phyloP scores from a whole-genome alignment of 2,888 invertebrate genomes.

The Caenorhabditis sinica region DNA sequence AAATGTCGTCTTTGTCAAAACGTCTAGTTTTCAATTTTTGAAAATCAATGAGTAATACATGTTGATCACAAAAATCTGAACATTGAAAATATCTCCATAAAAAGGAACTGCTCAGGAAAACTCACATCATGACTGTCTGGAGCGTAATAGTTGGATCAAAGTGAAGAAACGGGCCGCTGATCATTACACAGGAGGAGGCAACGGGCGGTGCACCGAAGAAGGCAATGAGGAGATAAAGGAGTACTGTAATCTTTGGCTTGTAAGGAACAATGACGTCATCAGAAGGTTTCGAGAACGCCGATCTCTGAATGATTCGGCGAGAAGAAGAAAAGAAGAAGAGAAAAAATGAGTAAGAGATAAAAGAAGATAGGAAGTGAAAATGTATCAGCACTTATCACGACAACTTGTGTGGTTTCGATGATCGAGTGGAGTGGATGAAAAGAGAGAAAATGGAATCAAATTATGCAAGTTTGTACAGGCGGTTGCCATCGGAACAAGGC shows the following conservation, averaged over 20 bases:
- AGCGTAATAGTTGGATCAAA: conserved; percentile 34
- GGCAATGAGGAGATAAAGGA: conserved; percentile 17
- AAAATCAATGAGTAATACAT: not conserved
- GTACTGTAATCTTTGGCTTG: conserved; percentile 66
- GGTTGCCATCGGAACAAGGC: conserved; percentile 37
- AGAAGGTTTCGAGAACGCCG: conserved; percentile 46
- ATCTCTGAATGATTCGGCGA: conserved; percentile 60
- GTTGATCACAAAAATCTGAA: not conserved
- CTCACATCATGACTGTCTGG: conserved; percentile 51
- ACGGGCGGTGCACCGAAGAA: conserved; percentile 46
- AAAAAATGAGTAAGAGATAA: conserved; percentile 10
- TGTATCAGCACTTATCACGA: conserved; percentile 44
- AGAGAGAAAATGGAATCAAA: conserved; percentile 24
- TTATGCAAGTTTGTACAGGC: conserved; percentile 58
- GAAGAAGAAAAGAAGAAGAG: conserved; percentile 17
- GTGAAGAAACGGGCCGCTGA: conserved; percentile 54
- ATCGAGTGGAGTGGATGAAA: not conserved
- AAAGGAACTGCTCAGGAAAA: not conserved
- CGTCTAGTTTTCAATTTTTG: no score
- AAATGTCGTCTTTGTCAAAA: not conserved
- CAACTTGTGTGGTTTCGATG: conserved; percentile 58
- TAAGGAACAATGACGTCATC: conserved; percentile 62
- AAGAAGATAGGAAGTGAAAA: conserved; percentile 25
- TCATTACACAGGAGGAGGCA: conserved; percentile 40
- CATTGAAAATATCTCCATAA: not conserved